A percentile compares a stretch with the other conserved stretches of the same genome.
Evolutionary conservation across 2,113 vertebrate genomes (phyloP).

Genomic region (Poeciliopsis prolifica): DNA sequence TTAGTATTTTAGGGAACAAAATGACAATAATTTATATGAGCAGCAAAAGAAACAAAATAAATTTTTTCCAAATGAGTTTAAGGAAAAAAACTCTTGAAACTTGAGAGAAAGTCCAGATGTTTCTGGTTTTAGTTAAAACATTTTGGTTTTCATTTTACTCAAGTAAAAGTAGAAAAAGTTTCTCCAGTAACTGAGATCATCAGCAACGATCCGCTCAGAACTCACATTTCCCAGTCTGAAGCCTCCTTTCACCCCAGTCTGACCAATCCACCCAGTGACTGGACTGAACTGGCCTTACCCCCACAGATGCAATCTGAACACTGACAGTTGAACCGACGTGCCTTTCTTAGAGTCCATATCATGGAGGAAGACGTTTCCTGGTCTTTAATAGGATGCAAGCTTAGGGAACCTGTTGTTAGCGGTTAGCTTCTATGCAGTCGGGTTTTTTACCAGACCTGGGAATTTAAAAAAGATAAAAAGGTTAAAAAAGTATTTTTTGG

Average conservation of each 20-base stretch:
- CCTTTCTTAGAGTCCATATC: constrained; percentile 96
- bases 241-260: constrained; percentile 6
- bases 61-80: too few species aligned
- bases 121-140: too few species aligned
- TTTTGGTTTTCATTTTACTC: too few species aligned
- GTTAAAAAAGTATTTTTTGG: constrained; percentile 79
- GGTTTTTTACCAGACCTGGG: constrained; percentile 85
- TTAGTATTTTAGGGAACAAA: too few species aligned
- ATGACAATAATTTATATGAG: too few species aligned
- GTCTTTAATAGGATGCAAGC: constrained; percentile 86
- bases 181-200: too few species aligned
- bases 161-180: too few species aligned
- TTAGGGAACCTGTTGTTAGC: constrained; percentile 82
- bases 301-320: constrained; percentile 94
- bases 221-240: constrained; percentile 23
- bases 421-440: constrained; percentile 87
- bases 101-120: too few species aligned
- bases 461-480: constrained; percentile 82
- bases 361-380: constrained; percentile 91
- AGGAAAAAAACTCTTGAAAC: too few species aligned
- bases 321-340: constrained; percentile 95
- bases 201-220: too few species aligned
- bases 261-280: constrained; percentile 24
- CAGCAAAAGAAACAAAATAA: too few species aligned
- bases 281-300: constrained; percentile 57